Conservation (phyloP, 2,888 invertebrate species). For the Brachypterus glaber region DNA sequence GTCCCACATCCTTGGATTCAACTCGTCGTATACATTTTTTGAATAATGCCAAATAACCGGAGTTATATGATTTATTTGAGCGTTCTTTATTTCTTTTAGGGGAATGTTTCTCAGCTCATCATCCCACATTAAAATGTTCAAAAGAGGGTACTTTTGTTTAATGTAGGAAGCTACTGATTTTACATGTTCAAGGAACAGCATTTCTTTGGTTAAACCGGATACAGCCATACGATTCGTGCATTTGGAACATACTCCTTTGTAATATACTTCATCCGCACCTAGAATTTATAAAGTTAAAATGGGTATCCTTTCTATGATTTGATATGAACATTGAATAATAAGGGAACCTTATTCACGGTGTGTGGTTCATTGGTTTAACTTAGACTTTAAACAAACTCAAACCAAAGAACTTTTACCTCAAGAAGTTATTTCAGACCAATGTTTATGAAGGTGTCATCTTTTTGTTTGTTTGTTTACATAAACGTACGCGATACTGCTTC, state of each 20-base stretch:
- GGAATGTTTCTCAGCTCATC: slow-evolving; percentile 62
- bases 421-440: too few relatives aligned
- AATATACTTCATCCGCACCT: slow-evolving; percentile 71
- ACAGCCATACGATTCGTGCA: slow-evolving; percentile 42
- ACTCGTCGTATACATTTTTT: slow-evolving; percentile 36
- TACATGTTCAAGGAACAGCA: slow-evolving; percentile 56
- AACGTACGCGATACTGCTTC: too few relatives aligned
- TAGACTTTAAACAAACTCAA: too few relatives aligned
- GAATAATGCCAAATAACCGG: slow-evolving; percentile 66
- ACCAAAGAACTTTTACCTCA: too few relatives aligned
- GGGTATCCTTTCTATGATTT: too few relatives aligned
- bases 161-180: slow-evolving; percentile 44
- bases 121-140: slow-evolving; percentile 68
- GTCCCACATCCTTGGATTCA: slow-evolving; percentile 42
- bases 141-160: slow-evolving; percentile 40
- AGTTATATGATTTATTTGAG: slow-evolving; percentile 44
- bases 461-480: too few relatives aligned
- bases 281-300: too few relatives aligned
- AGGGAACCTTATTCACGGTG: too few relatives aligned
- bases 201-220: slow-evolving; percentile 42
- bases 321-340: too few relatives aligned
- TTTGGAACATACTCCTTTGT: slow-evolving; percentile 52
- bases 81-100: slow-evolving; percentile 40
- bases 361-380: too few relatives aligned
- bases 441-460: too few relatives aligned